Base-by-base conservation (phyloP, 1,140 invertebrate genomes). In the Kradibia gibbosae region DNA sequence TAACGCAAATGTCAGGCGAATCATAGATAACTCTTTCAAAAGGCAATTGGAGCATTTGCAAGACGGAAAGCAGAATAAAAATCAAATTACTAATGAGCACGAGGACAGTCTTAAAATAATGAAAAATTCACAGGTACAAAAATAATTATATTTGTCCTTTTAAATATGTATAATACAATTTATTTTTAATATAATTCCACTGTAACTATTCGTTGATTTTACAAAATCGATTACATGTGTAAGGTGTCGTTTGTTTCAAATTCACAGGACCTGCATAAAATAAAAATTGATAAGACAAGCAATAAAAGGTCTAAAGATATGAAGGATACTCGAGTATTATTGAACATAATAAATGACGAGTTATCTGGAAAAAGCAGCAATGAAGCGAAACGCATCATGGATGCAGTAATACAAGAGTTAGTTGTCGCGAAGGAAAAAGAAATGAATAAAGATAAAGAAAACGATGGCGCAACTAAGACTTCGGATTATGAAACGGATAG, bases 401-500 rank as follows among this genome's bases (percentile, higher is more conserved):
- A 93, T 48, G 91, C 91, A 0, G 92, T 93, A 8, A 92, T 93
- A 34, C 90, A 90, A 34, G 92, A 93, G 82, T 89, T 93, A 84
- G 89, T 92, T 0, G 89, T 89, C 15, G 88, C 89, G 0, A 91
- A 92, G 72, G 90, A 89, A 0, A 81, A 90, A 28, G 83, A 50
- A 36, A 92, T 73, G 88, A 88, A 88, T 0, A 78, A 90, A 1
- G 91, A 92, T n/a, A 84, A 88, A 80, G 76, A 74, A 60, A 31
- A 85, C 0, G 71, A 72, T 62, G 8, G 81, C 22, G 22, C 80
- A 31, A 39, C 39, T 0, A 85, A 85, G 78, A 13, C 83, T 72
- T 45, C 89, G 65, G 84, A 95, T 78, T 96, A 96, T 84, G 95
- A 97, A 85, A 94, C 95, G 1, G 96, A 97, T 83, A 97, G 96